phyloP scores from a whole-genome alignment of 2,797 vertebrate genomes.

The Distichodus sexfasciatus region DNA sequence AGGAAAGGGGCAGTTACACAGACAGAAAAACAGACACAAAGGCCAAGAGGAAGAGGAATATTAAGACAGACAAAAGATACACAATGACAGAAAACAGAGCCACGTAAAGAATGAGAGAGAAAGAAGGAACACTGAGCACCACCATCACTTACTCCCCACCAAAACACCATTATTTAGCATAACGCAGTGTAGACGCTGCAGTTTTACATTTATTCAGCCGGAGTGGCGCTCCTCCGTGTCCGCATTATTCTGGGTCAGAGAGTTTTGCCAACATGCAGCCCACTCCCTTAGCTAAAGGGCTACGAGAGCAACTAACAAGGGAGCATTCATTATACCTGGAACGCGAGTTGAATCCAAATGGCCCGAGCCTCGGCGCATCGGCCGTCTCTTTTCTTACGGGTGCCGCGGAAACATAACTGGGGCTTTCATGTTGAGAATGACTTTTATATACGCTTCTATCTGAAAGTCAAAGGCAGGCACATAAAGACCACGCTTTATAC shows the following conservation, averaged over 20 bases:
- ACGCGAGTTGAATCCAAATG: slow-evolving; percentile 45
- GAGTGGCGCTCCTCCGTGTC: neutral
- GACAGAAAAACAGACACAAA: too few relatives aligned
- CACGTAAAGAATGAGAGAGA: too few relatives aligned
- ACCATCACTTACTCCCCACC: neutral
- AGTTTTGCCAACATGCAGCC: slow-evolving; percentile 7
- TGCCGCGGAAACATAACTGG: slow-evolving; percentile 41
- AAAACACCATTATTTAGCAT: slow-evolving; percentile 1
- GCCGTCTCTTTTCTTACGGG: slow-evolving; percentile 48
- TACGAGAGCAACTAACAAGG: slow-evolving; percentile 42
- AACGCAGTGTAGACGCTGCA: slow-evolving; percentile 1
- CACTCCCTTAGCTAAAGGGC: slow-evolving; percentile 19
- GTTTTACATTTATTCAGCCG: slow-evolving; percentile 12
- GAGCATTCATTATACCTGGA: slow-evolving; percentile 47
- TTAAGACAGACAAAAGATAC: neutral
- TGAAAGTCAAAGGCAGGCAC: slow-evolving; percentile 39
- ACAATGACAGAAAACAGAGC: too few relatives aligned
- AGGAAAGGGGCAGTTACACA: too few relatives aligned
- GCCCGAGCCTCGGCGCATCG: slow-evolving; percentile 24
- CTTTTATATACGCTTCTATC: slow-evolving; percentile 43
- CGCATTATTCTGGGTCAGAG: slow-evolving; percentile 6
- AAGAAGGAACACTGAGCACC: neutral
- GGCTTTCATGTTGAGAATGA: slow-evolving; percentile 52
- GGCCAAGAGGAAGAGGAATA: too few relatives aligned
- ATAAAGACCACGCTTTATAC: slow-evolving; percentile 49